Evolutionary conservation across 2,888 invertebrate genomes (phyloP), one percentile per base, ranked within the genome.

Genomic region (Ischnus inquisitorius): DNA sequence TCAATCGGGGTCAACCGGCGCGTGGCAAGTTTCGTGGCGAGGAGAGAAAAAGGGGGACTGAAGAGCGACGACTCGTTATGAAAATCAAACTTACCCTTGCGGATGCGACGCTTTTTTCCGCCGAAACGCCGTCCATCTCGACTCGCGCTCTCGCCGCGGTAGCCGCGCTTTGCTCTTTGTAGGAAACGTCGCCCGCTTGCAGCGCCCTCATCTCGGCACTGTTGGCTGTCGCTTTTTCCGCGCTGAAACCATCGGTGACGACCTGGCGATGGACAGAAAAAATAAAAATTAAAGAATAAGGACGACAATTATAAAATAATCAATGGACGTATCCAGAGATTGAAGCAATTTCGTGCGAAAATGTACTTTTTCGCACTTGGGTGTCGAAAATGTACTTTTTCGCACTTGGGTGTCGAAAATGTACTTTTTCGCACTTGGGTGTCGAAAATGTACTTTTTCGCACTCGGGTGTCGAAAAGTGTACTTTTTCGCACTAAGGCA

Each of bases 101-200:
- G 87, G 96, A 95, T 82, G 98, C 96, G 87, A 97, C 96, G 92
- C 97, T 97, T 93, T 98, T 97, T 94, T 98, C 97, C 1, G 98
- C 97, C 28, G 97, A 97, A 84, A 98, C 95, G 62, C 98, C 98
- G 91, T 98, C 97, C 84, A 97, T 95, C 94, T 98, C 97, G 85
- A 98, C 94, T 87, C 97, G 95, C 86, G 97, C 96, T 88, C 96
- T 95, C 86, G 96, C 95, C 16, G 97, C 97, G 39, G 97, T 96
- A 54, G 97, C 96, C 57, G 97, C 96, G 90, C 95, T 96, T 87
- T 96, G 96, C 94, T 97, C 97, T 90, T 97, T 96, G 93, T 97
- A 97, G 83, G 97, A 97, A 88, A 97, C 94, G 91, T 97, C 97
- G 48, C 97, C 97, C 34, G 97, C 95, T 92, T 97, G 97, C 84